Base-by-base conservation (phyloP, 1,140 invertebrate species). In the Melitaea cinxia region DNA sequence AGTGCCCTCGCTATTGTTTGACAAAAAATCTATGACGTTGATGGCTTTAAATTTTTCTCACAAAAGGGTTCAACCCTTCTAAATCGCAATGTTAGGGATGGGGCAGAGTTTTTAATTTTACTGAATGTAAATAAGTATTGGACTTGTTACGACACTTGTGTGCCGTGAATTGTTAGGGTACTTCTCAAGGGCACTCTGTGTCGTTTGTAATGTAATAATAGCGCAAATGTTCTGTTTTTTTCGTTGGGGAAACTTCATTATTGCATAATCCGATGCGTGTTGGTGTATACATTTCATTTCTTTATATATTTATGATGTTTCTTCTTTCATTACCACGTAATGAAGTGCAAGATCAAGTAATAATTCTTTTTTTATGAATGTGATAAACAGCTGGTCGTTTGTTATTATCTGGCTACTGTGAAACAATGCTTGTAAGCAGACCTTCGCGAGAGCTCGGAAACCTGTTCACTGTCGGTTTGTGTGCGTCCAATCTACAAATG, bases 61-160 rank as follows among this genome's bases (percentile, higher is more conserved):
- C 82, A 85, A 83, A 33, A 88, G 88, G 88, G 85, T 90, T 82
- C 70, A 88, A 89, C 88, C 88, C 85, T 90, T 88, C 77, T 70
- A 73, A 83, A 82, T 74, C 62, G 63, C 73, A 78, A 81, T 78
- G 72, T 75, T 82, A 70, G 82, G 83, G 88, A 88, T 91, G 85
- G 85, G 85, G 84, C 81, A 72, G 74, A 78, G 78, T 82, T 89
- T 89, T 88, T 88, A 89, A 87, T 86, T 82, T 73, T 75, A 72
- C 82, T 83, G 85, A 81, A 91, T 91, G 84, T 87, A 88, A 89
- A 91, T 91, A 88, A 84, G 81, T 85, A 86, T 90, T 83, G 88
- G 81, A 89, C 85, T 90, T 87, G 85, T 85, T 83, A 82, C 78
- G 77, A 88, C 88, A 90, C 86, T 90, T 89, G 88, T 89, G 79